These are phyloP conservation scores for Myiotriccus ornatus DNA, from an alignment of 2,797 vertebrate species.

Conservation along the genomic window DNA sequence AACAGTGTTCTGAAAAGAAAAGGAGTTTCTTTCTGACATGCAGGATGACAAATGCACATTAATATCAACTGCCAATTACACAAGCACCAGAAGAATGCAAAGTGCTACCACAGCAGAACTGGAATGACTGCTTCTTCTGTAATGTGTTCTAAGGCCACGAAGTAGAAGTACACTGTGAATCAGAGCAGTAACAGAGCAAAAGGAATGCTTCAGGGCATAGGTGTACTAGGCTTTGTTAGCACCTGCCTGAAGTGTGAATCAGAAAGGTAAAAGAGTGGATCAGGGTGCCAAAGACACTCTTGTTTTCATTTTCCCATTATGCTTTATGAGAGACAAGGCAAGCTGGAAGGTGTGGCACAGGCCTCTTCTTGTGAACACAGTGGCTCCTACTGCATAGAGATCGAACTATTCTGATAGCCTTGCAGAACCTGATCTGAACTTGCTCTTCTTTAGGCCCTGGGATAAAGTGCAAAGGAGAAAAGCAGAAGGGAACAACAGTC, in stretches of 20 bases:
- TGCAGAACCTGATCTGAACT: background rate
- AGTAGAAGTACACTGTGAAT: background rate
- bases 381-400: background rate
- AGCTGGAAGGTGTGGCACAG: background rate
- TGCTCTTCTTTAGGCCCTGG: background rate
- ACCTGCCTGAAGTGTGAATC: background rate
- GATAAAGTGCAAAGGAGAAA: background rate
- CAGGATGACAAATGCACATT: background rate
- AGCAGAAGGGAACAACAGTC: background rate
- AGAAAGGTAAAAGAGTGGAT: background rate
- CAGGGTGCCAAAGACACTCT: background rate
- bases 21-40: background rate
- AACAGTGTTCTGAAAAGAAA: background rate
- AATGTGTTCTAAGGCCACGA: background rate
- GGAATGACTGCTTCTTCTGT: background rate
- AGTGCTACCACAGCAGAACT: background rate
- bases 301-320: background rate
- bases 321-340: background rate
- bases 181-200: background rate
- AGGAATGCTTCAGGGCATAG: background rate
- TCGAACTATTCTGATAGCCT: background rate
- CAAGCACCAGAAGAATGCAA: background rate
- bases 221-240: background rate
- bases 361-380: background rate
- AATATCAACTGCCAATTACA: background rate